Evolutionary conservation across 2,888 invertebrate species (phyloP).

Genomic region (Oegoconia quadripuncta): DNA sequence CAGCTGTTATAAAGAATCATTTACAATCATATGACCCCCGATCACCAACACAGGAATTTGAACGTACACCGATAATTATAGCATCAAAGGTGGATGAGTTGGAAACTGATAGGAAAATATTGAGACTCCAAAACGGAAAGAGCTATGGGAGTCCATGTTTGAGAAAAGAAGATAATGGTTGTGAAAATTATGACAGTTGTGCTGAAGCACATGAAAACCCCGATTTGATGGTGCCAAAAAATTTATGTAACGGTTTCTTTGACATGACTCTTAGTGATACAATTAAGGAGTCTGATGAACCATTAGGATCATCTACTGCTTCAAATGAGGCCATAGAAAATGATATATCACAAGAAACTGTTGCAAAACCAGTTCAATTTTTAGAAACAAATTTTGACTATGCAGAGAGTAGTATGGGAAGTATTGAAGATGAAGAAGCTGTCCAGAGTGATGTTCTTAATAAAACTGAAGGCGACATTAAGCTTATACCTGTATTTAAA

Average conservation of each 20-base stretch:
- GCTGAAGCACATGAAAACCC: slow-evolving; percentile 43
- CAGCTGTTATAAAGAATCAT: slow-evolving; percentile 70
- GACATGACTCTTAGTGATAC: slow-evolving; percentile 59
- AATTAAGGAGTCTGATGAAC: slow-evolving; percentile 51
- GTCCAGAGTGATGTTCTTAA: slow-evolving; percentile 16
- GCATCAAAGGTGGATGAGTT: slow-evolving; percentile 38
- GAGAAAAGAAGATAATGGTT: slow-evolving; percentile 35
- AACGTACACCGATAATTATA: slow-evolving; percentile 78
- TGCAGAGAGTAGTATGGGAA: slow-evolving; percentile 54
- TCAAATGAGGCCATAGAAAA: slow-evolving; percentile 61
- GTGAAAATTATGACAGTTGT: slow-evolving; percentile 38
- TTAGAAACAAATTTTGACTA: slow-evolving; percentile 82
- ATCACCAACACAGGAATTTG: slow-evolving; percentile 79
- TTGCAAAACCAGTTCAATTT: slow-evolving; percentile 60
- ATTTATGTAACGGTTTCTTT: slow-evolving; percentile 57
- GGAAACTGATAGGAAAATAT: slow-evolving; percentile 30
- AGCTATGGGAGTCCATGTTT: slow-evolving; percentile 45
- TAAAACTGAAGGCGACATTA: slow-evolving; percentile 22
- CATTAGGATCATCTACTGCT: slow-evolving; percentile 62
- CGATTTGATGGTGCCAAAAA: slow-evolving; percentile 56
- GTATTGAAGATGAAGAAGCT: slow-evolving; percentile 39
- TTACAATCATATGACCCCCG: slow-evolving; percentile 77
- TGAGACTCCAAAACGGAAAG: slow-evolving; percentile 31
- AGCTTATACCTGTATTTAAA: slow-evolving; percentile 41
- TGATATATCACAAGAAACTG: slow-evolving; percentile 41